Conservation (phyloP, 1,140 invertebrate genomes). For the Drosophila bocqueti region DNA sequence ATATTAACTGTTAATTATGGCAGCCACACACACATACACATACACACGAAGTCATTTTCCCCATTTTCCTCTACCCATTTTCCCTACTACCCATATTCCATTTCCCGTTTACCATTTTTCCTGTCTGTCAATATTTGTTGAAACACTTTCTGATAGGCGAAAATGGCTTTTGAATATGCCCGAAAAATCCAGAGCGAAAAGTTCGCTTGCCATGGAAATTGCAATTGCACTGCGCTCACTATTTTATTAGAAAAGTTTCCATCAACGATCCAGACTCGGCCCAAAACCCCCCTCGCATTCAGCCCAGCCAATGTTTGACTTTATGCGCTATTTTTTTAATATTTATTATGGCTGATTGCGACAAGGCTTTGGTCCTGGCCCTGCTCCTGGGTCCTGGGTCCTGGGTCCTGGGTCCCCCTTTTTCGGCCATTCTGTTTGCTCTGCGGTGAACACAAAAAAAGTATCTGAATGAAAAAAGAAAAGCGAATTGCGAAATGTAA, state of each 20-base stretch:
- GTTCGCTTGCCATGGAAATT: conserved; percentile 36
- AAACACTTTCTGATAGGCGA: conserved; percentile 81
- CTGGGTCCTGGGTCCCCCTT: too few species aligned
- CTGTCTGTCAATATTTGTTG: conserved; percentile 80
- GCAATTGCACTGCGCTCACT: conserved; percentile 70
- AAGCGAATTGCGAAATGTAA: conserved; percentile 47
- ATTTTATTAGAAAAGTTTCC: conserved; percentile 82
- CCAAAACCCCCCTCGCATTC: too few species aligned
- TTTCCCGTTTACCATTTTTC: conserved; percentile 1
- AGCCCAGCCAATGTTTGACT: conserved; percentile 68
- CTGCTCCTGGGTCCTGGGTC: too few species aligned
- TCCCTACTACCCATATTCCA: not conserved
- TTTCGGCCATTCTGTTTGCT: conserved; percentile 55
- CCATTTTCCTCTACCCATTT: not conserved
- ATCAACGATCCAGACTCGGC: conserved; percentile 21
- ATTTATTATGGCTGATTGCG: conserved; percentile 82
- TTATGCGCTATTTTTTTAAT: conserved; percentile 82
- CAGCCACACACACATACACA: not conserved
- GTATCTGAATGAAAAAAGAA: conserved; percentile 1
- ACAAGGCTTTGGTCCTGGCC: conserved; percentile 20
- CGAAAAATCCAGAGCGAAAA: conserved; percentile 36
- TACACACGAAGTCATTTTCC: not conserved
- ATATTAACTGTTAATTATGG: conserved; percentile 82
- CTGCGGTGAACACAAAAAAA: conserved; percentile 41
- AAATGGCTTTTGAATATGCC: conserved; percentile 80